Base-by-base conservation (phyloP, 2,888 invertebrate genomes). In the Myopa tessellatipennis region DNA sequence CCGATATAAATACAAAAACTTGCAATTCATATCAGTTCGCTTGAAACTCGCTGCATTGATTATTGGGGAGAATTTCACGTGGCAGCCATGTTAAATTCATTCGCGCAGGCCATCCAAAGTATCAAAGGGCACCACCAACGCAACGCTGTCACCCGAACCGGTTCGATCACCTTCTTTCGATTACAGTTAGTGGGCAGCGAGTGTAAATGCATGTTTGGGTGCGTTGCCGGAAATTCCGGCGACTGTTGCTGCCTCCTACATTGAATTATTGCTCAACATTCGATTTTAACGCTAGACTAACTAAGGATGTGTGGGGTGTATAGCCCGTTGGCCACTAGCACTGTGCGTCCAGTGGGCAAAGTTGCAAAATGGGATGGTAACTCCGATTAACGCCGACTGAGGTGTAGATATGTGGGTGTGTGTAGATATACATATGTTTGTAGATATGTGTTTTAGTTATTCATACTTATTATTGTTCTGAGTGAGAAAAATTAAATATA, bases 41-140 rank as follows among this genome's bases (percentile, higher is more conserved):
- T 70, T 67, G 6, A 45, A 84, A 85, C 84, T 84, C 85, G 84
- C 85, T 83, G 84, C 85, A 84, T 84, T 85, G 85, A 85, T 85
- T 85, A 85, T 84, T 82, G 61, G 26, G 74, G 52, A 73, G 38
- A 80, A 81, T 78, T 26, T 50, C 50, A 14, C 18, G 78, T 82
- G 80, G 78, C 72, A 77, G 55, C 68, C 52, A 72, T 67, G 72
- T 58, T 45, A 50, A 77, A 71, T 65, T 65, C 63, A 77, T 68
- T 36, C 67, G 55, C 58, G 10, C 34, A 69, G 12, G 50, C 50
- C 52, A 69, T 50, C 50, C 52, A 50, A 50, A 34, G 52, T 45
- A 69, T 70, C 52, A 55, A 70, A 55, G 55, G 5, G 55, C 34
- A 70, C 70, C 70, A 36, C 70, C 70, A 36, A 55, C 26, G 38